Percentiles rank a stretch among this genome's conserved stretches.
phyloP scores from a whole-genome alignment of 2,797 vertebrate species.

The Telmatherina bonti region DNA sequence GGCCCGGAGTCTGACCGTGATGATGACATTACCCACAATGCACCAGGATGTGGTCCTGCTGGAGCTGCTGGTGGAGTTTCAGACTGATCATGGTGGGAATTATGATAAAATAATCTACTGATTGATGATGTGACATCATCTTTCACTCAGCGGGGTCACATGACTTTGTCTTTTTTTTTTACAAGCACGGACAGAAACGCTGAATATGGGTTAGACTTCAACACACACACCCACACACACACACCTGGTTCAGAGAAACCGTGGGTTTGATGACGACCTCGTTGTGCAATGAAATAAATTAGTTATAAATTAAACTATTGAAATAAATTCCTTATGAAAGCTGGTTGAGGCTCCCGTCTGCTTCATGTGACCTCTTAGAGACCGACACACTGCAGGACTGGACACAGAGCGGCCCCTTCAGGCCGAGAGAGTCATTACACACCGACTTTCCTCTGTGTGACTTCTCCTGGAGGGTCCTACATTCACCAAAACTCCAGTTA shows the following conservation, averaged over 20 bases:
- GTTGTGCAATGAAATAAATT: conserved; percentile 53
- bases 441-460: too few species aligned
- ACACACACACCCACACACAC: neutral
- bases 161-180: too few species aligned
- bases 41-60: conserved; percentile 14
- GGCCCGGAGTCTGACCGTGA: too few species aligned
- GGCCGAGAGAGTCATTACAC: too few species aligned
- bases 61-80: conserved; percentile 13
- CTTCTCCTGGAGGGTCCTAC: too few species aligned
- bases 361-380: too few species aligned
- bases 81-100: conserved; percentile 50
- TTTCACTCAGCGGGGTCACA: conserved; percentile 7
- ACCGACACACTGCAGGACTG: too few species aligned
- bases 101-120: conserved; percentile 16
- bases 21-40: conserved; percentile 45
- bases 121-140: conserved; percentile 37
- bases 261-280: conserved; percentile 11
- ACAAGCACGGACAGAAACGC: conserved; percentile 27
- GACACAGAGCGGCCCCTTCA: too few species aligned
- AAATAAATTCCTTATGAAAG: conserved; percentile 68
- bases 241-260: conserved; percentile 2
- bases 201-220: conserved; percentile 29
- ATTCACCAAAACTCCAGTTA: too few species aligned
- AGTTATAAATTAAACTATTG: conserved; percentile 54
- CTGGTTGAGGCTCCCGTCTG: neutral